A percentile compares a stretch with the other conserved stretches of the same genome.
phyloP scores from a whole-genome alignment of 2,888 invertebrate genomes.

The Rosalia funebris region DNA sequence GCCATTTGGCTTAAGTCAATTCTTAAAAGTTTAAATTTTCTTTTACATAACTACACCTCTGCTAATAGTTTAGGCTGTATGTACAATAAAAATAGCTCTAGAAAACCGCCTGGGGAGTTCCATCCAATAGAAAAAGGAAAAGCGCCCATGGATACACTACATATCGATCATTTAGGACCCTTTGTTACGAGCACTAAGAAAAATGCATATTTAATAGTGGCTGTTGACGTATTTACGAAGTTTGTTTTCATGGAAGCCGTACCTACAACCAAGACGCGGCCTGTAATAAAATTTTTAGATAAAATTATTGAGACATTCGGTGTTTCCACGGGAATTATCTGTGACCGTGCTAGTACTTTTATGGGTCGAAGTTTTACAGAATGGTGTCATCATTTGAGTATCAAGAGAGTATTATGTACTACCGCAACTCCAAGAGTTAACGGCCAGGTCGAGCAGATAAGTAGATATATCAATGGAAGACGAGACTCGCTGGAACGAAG shows the following conservation, averaged over 20 bases:
- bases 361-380: neutral
- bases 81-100: neutral
- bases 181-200: neutral
- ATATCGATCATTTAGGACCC: neutral
- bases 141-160: too few relatives aligned
- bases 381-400: neutral
- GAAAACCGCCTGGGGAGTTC: too few relatives aligned
- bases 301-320: neutral
- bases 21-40: neutral
- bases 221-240: neutral
- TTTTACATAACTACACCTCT: too few relatives aligned
- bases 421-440: neutral
- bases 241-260: neutral
- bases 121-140: too few relatives aligned
- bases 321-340: neutral
- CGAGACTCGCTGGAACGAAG: neutral
- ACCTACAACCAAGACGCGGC: neutral
- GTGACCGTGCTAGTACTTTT: neutral
- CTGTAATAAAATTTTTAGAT: neutral
- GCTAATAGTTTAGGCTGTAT: neutral
- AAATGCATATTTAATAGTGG: neutral
- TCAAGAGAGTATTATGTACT: neutral
- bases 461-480: neutral
- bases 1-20: neutral
- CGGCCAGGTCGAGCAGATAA: slow-evolving; percentile 1